A percentile compares a stretch with the other conserved stretches of the same genome.
Conservation (phyloP, 2,797 vertebrate genomes). For the Macropus fuliginosus region DNA sequence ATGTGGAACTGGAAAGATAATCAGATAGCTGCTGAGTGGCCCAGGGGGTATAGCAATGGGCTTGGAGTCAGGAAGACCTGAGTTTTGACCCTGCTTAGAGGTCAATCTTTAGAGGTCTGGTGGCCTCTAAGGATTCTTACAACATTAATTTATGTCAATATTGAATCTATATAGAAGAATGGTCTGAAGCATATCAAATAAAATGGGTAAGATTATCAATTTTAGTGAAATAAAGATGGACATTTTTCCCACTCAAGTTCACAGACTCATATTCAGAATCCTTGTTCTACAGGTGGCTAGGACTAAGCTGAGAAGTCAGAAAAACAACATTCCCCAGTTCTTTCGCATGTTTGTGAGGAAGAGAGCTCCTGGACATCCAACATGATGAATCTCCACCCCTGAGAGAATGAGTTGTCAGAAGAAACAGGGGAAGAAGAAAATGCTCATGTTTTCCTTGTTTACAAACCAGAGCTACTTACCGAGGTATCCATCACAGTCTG, state of each 20-base stretch:
- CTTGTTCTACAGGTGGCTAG: slow-evolving; percentile 27
- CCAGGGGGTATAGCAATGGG: neutral
- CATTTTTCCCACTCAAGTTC: neutral
- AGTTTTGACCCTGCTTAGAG: neutral
- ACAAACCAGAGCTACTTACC: slow-evolving; percentile 77
- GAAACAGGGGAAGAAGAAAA: neutral
- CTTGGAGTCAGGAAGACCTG: neutral
- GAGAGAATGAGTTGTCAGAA: neutral
- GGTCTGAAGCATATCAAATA: neutral
- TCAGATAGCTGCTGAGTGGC: neutral
- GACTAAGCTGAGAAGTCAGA: slow-evolving; percentile 33
- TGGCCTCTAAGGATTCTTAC: neutral
- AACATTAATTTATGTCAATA: neutral
- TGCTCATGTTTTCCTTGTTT: neutral
- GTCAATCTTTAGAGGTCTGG: too few relatives aligned
- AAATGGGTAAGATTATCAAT: neutral
- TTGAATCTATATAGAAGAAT: neutral
- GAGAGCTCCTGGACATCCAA: neutral
- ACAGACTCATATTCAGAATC: neutral
- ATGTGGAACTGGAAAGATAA: neutral
- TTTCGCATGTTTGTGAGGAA: slow-evolving; percentile 5
- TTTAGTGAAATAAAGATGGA: neutral
- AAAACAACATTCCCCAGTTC: neutral
- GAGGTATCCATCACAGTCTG: slow-evolving; percentile 79
- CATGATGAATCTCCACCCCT: slow-evolving; percentile 16